Base-by-base conservation (phyloP, 2,797 vertebrate species). In the Channallabes apus region DNA sequence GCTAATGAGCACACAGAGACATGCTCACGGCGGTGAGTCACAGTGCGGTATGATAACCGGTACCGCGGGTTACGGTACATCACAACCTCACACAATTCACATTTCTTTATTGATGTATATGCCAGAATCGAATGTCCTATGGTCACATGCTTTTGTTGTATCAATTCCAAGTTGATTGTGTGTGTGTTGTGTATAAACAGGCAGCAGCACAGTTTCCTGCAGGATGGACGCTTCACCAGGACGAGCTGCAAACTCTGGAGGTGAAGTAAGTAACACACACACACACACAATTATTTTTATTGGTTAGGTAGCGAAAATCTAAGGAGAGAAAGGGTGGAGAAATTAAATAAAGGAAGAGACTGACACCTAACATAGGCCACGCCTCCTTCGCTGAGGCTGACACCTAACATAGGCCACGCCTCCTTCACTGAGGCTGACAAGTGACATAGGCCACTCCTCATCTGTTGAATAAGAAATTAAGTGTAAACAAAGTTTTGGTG, bases 181-280 rank as follows among this genome's bases (percentile, higher is more conserved):
- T 59, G 38, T 71, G n/a, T 77, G 54, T 77, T 59, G 35, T 78
- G 46, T 62, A 15, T 62, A 58, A 18, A 29, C 80, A 86, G 72
- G 27, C 75, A n/a, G 54, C 68, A 6, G 71, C 56, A n/a, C 76
- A 80, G 59, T 64, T 84, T 38, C 59, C 85, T 82, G 58, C 78
- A 95, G 94, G 18, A 95, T 91, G 93, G 94, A 86, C 95, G 92
- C 11, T 93, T 93, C 90, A 93, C 93, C 67, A 85, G 72, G 0
- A 81, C 22, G 88, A 90, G 56, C 58, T 87, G 69, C 79, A 90
- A 82, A 83, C 59, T 89, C 89, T 85, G 90, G 90, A 90, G 82
- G 89, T n/a, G 80, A 86, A 83, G 89, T 88, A 62, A 71, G 82
- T 71, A 46, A 8, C 24, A 29, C n/a, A 76, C 27, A 20, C 51